phyloP scores from a whole-genome alignment of 2,797 vertebrate species.

The Periparus ater region DNA sequence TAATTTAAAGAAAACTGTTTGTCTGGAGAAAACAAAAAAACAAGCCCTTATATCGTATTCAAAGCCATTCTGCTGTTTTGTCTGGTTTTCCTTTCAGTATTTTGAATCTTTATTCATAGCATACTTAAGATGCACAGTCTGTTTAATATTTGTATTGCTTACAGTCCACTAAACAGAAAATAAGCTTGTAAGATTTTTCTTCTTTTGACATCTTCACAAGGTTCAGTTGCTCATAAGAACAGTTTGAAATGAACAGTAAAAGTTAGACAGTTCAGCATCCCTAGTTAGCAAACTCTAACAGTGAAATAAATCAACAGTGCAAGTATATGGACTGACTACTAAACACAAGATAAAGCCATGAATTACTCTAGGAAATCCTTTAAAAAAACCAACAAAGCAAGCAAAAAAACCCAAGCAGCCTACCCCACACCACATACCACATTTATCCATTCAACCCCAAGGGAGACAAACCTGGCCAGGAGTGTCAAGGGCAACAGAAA shows the following conservation, averaged over 20 bases:
- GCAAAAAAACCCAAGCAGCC: accelerated
- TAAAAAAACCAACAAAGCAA: background rate
- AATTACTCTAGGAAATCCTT: background rate
- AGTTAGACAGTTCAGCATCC: background rate
- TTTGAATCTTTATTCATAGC: background rate
- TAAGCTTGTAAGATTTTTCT: background rate
- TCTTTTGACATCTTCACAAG: background rate
- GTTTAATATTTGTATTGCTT: conserved; percentile 31
- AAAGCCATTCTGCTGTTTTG: background rate
- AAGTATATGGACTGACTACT: background rate
- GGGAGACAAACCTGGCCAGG: background rate
- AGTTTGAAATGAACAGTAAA: background rate
- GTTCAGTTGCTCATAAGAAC: background rate
- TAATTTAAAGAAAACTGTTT: background rate
- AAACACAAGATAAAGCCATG: background rate
- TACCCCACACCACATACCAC: accelerated
- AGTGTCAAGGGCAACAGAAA: background rate
- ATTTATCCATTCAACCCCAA: background rate
- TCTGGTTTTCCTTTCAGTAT: background rate
- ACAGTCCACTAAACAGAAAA: conserved; percentile 8
- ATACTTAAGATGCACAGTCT: background rate
- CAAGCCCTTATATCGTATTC: background rate
- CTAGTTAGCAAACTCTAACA: background rate
- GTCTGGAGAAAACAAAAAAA: background rate
- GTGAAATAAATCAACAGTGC: background rate